These are phyloP conservation scores for Sycophaga agraensis DNA, from an alignment of 1,140 invertebrate genomes.

Conservation along the genomic window DNA sequence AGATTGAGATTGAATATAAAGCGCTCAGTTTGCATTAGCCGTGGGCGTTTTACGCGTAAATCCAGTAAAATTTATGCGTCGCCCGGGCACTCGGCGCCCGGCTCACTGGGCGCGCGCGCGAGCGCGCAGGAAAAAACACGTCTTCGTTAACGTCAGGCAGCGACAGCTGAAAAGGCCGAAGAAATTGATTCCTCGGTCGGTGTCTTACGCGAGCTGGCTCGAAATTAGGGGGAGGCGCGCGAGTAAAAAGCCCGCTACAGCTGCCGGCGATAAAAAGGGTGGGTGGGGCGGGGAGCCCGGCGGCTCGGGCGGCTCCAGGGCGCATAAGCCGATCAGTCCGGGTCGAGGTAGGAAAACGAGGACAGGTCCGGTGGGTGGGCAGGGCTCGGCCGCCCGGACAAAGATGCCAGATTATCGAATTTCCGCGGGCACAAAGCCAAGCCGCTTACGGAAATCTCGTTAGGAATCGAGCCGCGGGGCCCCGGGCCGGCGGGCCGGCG, in stretches of 20 bases:
- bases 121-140: slow-evolving; percentile 12
- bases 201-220: not conserved
- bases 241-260: too few relatives aligned
- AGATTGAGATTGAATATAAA: too few relatives aligned
- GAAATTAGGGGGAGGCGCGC: slow-evolving; percentile 24
- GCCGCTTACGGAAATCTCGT: slow-evolving; percentile 12
- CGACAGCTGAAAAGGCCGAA: slow-evolving; percentile 7
- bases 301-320: too few relatives aligned
- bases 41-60: not conserved
- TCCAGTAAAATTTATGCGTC: slow-evolving; percentile 6
- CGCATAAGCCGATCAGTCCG: slow-evolving; percentile 11
- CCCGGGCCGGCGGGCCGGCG: not conserved
- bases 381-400: not conserved
- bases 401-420: slow-evolving; percentile 15
- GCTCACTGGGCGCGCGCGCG: too few relatives aligned
- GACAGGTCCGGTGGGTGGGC: not conserved
- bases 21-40: too few relatives aligned
- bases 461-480: not conserved
- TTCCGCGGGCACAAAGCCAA: not conserved
- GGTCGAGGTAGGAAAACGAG: not conserved
- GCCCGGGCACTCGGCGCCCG: not conserved
- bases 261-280: not conserved
- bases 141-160: slow-evolving; percentile 11
- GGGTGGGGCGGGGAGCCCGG: not conserved
- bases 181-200: slow-evolving; percentile 18